phyloP scores from a whole-genome alignment of 2,888 invertebrate genomes.

The Scaptodrosophila latifasciaeformis region DNA sequence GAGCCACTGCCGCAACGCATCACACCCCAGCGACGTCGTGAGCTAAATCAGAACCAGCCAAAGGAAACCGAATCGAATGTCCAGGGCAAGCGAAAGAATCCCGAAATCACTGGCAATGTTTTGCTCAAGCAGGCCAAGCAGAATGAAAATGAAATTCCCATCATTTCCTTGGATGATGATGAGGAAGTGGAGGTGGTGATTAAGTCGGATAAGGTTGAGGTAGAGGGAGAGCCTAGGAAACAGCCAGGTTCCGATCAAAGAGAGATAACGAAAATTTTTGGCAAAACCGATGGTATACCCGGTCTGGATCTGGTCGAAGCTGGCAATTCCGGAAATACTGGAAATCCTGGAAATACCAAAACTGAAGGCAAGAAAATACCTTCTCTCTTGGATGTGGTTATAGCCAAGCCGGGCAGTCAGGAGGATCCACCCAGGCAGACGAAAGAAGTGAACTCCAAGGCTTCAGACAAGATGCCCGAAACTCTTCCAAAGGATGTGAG shows the following conservation, averaged over 20 bases:
- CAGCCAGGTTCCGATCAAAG: neutral
- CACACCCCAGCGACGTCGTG: neutral
- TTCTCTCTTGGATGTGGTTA: constrained; percentile 68
- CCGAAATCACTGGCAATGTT: constrained; percentile 19
- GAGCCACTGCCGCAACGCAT: neutral
- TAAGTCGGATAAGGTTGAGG: constrained; percentile 6
- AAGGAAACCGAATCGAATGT: too few species aligned
- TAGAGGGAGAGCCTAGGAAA: neutral
- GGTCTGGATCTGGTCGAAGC: constrained; percentile 82
- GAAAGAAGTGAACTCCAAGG: too few species aligned
- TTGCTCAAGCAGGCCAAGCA: constrained; percentile 21
- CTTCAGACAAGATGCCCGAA: too few species aligned
- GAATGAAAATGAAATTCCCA: constrained; percentile 44
- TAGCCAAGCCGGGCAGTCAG: constrained; percentile 48
- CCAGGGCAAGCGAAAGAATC: constrained; percentile 54
- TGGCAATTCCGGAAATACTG: constrained; percentile 37
- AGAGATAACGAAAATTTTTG: constrained; percentile 63
- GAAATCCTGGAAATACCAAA: constrained; percentile 9
- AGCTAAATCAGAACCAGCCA: neutral
- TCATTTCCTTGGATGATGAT: constrained; percentile 57
- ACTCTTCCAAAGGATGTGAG: constrained; percentile 51
- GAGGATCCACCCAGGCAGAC: too few species aligned
- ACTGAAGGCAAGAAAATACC: constrained; percentile 53
- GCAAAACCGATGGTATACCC: constrained; percentile 78
- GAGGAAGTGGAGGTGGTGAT: constrained; percentile 37